Percentiles rank a stretch among this genome's conserved stretches.
These are phyloP conservation scores for Progne subis DNA, from an alignment of 2,113 vertebrate genomes.

Conservation along the genomic window DNA sequence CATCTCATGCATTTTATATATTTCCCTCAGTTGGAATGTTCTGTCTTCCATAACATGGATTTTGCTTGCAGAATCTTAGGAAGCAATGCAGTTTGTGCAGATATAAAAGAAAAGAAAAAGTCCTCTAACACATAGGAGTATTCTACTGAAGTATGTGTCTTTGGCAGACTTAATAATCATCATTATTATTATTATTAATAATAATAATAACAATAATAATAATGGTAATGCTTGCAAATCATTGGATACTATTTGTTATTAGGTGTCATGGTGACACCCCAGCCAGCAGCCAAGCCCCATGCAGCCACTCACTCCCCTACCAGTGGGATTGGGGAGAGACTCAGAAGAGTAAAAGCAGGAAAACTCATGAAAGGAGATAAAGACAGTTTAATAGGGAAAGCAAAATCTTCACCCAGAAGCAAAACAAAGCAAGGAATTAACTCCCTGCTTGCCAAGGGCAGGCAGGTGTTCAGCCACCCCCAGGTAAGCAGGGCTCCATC, in stretches of 20 bases:
- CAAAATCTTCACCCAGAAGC: background rate
- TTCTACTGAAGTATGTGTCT: background rate
- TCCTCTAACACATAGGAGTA: background rate
- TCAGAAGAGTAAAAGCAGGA: background rate
- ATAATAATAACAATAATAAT: no score
- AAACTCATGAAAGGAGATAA: background rate
- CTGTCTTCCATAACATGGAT: background rate
- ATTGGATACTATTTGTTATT: background rate
- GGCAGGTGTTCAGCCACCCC: background rate
- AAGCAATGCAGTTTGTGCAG: background rate
- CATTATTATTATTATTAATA: no score
- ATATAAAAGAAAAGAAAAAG: background rate
- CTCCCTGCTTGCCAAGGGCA: background rate
- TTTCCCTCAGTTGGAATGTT: background rate
- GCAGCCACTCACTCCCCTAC: background rate
- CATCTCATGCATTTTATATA: background rate
- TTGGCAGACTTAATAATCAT: background rate
- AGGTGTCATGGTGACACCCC: background rate
- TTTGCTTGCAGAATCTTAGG: background rate
- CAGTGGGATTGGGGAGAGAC: fast-evolving
- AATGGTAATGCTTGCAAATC: background rate
- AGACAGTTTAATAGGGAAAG: background rate
- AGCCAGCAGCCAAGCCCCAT: fast-evolving
- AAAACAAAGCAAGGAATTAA: background rate
- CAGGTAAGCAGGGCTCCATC: background rate